phyloP scores from a whole-genome alignment of 2,797 vertebrate genomes.

The Potorous gilbertii region DNA sequence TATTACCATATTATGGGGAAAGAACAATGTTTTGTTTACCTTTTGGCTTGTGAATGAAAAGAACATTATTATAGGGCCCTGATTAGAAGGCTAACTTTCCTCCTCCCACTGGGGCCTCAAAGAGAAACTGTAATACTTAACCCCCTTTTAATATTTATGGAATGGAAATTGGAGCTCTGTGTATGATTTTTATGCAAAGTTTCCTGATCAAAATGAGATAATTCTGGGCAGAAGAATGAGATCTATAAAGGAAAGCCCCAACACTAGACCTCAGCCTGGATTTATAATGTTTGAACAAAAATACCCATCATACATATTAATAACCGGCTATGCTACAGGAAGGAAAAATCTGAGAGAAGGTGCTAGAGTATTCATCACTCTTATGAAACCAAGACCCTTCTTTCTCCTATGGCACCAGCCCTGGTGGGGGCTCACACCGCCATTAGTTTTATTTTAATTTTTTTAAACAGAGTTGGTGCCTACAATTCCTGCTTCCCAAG shows the following conservation, averaged over 20 bases:
- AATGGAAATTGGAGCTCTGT: slow-evolving; percentile 75
- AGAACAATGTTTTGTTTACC: slow-evolving; percentile 67
- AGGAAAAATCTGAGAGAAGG: slow-evolving; percentile 76
- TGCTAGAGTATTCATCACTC: slow-evolving; percentile 66
- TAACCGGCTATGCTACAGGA: slow-evolving; percentile 69
- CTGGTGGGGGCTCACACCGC: slow-evolving; percentile 32
- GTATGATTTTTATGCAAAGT: slow-evolving; percentile 71
- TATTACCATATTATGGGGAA: slow-evolving; percentile 27
- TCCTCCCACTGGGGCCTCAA: slow-evolving; percentile 49
- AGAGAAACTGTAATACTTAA: slow-evolving; percentile 67
- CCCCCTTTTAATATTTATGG: slow-evolving; percentile 80
- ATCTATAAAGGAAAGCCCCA: slow-evolving; percentile 78
- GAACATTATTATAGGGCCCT: slow-evolving; percentile 35
- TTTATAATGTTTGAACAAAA: slow-evolving; percentile 80
- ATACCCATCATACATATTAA: slow-evolving; percentile 80
- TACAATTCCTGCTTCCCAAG: slow-evolving; percentile 72
- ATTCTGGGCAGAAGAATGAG: slow-evolving; percentile 78
- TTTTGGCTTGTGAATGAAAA: slow-evolving; percentile 61
- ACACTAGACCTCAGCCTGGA: slow-evolving; percentile 76
- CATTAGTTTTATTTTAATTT: slow-evolving; percentile 76
- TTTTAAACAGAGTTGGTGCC: slow-evolving; percentile 58
- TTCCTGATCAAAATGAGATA: slow-evolving; percentile 75
- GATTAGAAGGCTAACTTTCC: slow-evolving; percentile 71
- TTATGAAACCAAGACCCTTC: slow-evolving; percentile 65
- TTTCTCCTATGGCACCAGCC: slow-evolving; percentile 52